Evolutionary conservation across 2,113 vertebrate species (phyloP).

Genomic region (Galemys pyrenaicus): DNA sequence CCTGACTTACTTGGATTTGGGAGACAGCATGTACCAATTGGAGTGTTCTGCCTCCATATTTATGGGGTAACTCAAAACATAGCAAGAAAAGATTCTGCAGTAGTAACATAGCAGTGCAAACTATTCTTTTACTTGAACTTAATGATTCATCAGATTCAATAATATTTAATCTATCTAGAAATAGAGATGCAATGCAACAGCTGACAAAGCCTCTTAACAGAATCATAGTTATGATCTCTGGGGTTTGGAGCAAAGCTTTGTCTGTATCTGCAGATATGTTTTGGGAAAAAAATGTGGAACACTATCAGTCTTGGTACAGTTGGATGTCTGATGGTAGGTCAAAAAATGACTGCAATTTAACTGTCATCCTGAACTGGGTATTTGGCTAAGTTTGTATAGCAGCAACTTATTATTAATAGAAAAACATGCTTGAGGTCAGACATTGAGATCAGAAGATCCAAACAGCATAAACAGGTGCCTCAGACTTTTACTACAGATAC

Average conservation of each 20-base stretch:
- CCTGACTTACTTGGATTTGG: conserved; percentile 20
- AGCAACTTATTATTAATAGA: background rate
- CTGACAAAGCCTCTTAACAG: background rate
- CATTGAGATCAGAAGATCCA: background rate
- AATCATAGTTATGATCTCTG: background rate
- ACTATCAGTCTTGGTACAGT: background rate
- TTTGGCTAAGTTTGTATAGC: background rate
- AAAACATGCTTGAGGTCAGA: background rate
- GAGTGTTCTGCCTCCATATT: background rate
- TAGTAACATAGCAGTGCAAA: background rate
- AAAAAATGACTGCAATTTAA: background rate
- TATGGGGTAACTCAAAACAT: conserved; percentile 9
- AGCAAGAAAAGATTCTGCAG: background rate
- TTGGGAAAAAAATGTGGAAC: conserved; percentile 1
- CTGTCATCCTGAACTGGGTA: background rate
- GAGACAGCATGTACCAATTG: background rate
- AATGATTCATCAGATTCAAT: background rate
- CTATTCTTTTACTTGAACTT: background rate
- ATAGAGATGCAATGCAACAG: background rate
- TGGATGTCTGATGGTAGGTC: background rate
- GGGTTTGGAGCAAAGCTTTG: background rate
- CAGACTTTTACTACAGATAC: background rate
- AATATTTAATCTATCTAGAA: conserved; percentile 8
- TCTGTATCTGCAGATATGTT: background rate
- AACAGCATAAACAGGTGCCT: background rate